A percentile compares a stretch with the other conserved stretches of the same genome.
Conservation (phyloP, 2,888 invertebrate species). For the Eristalis arbustorum region DNA sequence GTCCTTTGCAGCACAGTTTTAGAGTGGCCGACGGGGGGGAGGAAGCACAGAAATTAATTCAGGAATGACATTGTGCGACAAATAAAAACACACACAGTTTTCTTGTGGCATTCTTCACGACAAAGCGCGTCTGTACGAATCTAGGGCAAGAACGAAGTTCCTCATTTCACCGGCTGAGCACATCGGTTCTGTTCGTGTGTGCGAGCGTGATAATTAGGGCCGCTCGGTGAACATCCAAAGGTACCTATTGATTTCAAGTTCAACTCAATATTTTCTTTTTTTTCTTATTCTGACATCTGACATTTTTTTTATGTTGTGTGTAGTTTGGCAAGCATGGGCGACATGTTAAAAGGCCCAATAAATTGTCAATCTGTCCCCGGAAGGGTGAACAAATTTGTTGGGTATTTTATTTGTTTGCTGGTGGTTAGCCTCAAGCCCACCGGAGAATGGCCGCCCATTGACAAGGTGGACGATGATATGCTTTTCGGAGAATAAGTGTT, state of each 20-base stretch:
- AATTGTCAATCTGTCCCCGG: constrained; percentile 42
- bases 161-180: background rate
- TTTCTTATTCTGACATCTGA: background rate
- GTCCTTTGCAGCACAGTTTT: background rate
- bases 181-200: constrained; percentile 1
- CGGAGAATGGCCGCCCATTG: background rate
- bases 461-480: background rate
- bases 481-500: constrained; percentile 1
- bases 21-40: background rate
- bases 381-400: constrained; percentile 28
- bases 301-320: background rate
- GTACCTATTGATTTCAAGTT: constrained; percentile 58
- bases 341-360: constrained; percentile 51
- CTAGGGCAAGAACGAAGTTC: constrained; percentile 59
- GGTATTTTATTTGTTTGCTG: background rate
- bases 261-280: constrained; percentile 8
- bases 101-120: background rate
- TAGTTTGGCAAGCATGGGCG: background rate
- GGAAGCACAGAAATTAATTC: constrained; percentile 42
- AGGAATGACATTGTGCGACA: constrained; percentile 50
- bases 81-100: constrained; percentile 2
- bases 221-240: background rate
- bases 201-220: constrained; percentile 28
- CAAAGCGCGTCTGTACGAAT: constrained; percentile 9
- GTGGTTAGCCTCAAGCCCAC: background rate